Evolutionary conservation across 2,113 vertebrate genomes (phyloP), one percentile per base, ranked within the genome.

Genomic region (Echinops telfairi): DNA sequence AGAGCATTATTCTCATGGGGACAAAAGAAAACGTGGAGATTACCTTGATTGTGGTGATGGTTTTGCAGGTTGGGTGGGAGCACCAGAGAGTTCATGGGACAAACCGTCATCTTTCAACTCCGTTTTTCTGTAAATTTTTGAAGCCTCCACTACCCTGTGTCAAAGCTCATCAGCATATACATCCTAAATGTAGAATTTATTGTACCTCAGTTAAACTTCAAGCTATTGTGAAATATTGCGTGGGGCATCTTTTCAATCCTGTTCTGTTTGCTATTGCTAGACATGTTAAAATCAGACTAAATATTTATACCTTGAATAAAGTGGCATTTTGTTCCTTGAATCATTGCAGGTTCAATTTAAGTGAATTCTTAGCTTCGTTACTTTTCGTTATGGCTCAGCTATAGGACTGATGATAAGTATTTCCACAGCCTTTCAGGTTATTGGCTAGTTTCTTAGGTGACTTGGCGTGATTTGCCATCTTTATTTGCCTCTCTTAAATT

Each of bases 401-500:
- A 27, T 20, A 47, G 43, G 4, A 64, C 75, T 79, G 27, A 62
- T 77, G 38, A 90, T 10, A 81, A 88, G 20, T 64, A 1, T 86
- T 77, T 79, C 64, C 6, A 0, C 78, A 71, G 40, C 2, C 47
- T 57, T 78, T 47, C 22, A 7, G 27, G 57, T 40, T 40, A 40
- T 7, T 40, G 40, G 40, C 40, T 40, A 31, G 62, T 29, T 38
- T 29, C 20, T 87, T 80, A 53, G 62, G 68, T 62, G 62, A 19
- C 36, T 60, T 87, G n/a, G 31, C 70, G 68, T 70, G 25, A 75
- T 36, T 68, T n/a, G 3, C 11, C 31, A 77, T 57, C 3, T 53
- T 86, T 83, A 53, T 6, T 83, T 78, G 33, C 29, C 20, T 75
- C 71, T 92, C 89, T 75, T 31, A 58, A 81, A n/a, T 58, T 73